Evolutionary conservation across 2,888 invertebrate genomes (phyloP).

Genomic region (Amiota minor): DNA sequence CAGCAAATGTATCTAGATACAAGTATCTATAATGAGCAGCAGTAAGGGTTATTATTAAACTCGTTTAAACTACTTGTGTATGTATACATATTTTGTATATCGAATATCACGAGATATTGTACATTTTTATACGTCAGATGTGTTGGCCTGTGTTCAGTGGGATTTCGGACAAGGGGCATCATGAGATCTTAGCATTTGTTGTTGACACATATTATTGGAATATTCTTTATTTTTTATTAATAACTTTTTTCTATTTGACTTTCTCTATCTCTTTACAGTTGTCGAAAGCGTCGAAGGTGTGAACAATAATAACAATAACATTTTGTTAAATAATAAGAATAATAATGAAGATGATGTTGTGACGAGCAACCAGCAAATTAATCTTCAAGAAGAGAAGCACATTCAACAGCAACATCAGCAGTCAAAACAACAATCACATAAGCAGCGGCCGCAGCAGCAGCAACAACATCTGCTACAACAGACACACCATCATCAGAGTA

Average conservation of each 20-base stretch:
- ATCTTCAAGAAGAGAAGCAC: constrained; percentile 37
- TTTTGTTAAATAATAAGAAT: constrained; percentile 48
- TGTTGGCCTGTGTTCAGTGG: background rate
- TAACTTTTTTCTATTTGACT: background rate
- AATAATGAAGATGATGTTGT: constrained; percentile 42
- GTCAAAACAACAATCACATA: constrained; percentile 31
- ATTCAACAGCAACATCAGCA: constrained; percentile 42
- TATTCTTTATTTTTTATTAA: background rate
- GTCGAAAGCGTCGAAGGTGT: constrained; percentile 35
- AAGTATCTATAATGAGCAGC: no score
- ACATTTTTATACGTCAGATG: background rate
- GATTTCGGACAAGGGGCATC: background rate
- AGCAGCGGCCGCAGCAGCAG: constrained; percentile 31
- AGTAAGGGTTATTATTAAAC: no score
- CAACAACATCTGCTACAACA: constrained; percentile 38
- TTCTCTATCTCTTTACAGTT: constrained; percentile 41
- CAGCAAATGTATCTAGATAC: no score
- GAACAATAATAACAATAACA: constrained; percentile 48
- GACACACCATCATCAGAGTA: constrained; percentile 12
- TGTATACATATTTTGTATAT: background rate
- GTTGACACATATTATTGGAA: background rate
- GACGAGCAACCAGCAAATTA: background rate
- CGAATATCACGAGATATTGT: constrained; percentile 4
- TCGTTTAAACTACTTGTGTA: no score
- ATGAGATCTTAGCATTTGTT: background rate